Percentiles rank a stretch among this genome's conserved stretches.
These are phyloP conservation scores for Puntigrus tetrazona DNA, from an alignment of 2,113 vertebrate genomes.

Conservation along the genomic window DNA sequence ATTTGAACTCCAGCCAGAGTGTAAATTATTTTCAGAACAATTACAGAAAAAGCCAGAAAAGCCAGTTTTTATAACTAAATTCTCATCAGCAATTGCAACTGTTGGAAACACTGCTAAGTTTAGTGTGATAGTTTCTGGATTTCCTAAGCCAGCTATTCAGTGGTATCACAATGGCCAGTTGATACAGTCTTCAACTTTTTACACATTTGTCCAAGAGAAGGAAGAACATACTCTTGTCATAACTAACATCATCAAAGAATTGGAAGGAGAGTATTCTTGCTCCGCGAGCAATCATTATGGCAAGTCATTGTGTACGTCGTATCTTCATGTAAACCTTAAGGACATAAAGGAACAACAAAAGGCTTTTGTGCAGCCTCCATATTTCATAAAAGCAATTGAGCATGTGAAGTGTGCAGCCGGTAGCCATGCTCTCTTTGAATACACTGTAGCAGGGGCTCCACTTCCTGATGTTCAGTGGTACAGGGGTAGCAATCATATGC, in stretches of 20 bases:
- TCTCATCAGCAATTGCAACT: constrained; percentile 73
- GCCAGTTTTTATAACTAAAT: constrained; percentile 82
- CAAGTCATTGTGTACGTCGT: constrained; percentile 74
- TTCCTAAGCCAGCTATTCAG: constrained; percentile 79
- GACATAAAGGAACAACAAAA: constrained; percentile 51
- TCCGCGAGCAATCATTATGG: constrained; percentile 80
- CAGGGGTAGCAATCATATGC: constrained; percentile 72
- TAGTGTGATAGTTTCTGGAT: constrained; percentile 78
- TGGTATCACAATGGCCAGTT: constrained; percentile 81
- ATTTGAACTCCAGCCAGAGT: constrained; percentile 87
- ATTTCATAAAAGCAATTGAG: constrained; percentile 75
- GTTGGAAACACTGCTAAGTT: constrained; percentile 80
- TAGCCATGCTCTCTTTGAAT: constrained; percentile 78
- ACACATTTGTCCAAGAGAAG: constrained; percentile 76
- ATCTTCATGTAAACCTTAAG: constrained; percentile 74
- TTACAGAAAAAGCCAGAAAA: constrained; percentile 75
- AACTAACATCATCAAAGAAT: constrained; percentile 67
- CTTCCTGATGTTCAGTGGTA: constrained; percentile 81
- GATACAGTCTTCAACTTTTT: constrained; percentile 72
- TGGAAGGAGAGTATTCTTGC: constrained; percentile 86
- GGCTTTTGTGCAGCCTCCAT: constrained; percentile 69
- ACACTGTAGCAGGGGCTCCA: constrained; percentile 76
- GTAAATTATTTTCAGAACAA: constrained; percentile 74
- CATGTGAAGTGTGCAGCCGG: constrained; percentile 70
- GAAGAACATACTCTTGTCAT: constrained; percentile 84